phyloP scores from a whole-genome alignment of 2,113 vertebrate genomes.

The Oreochromis niloticus region DNA sequence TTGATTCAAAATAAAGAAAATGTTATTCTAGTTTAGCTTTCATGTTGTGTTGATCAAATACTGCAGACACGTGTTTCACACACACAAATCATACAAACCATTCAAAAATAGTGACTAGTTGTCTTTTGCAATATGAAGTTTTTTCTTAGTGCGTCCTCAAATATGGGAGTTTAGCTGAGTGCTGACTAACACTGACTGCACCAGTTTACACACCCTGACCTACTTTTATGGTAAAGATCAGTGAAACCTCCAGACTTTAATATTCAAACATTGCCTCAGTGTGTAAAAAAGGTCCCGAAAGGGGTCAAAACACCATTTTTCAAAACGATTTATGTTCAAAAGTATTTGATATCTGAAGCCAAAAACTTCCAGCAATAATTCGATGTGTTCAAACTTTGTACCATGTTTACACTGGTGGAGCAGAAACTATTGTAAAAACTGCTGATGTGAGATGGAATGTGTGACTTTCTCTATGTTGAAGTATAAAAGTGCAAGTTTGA shows the following conservation, averaged over 20 bases:
- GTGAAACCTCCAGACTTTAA: not conserved
- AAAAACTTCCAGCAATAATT: not conserved
- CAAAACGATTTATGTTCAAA: not conserved
- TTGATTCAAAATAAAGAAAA: not conserved
- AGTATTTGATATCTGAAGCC: not conserved
- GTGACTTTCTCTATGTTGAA: accelerated
- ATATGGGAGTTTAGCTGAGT: not conserved
- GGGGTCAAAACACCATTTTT: not conserved
- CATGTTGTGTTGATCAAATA: not conserved
- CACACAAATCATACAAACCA: not conserved
- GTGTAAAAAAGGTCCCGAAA: not conserved
- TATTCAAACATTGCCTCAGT: not conserved
- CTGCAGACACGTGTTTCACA: not conserved
- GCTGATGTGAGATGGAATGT: not conserved
- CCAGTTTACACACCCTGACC: not conserved
- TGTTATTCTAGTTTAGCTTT: not conserved
- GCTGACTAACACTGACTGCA: not conserved
- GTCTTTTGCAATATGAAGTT: not conserved
- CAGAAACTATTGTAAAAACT: accelerated
- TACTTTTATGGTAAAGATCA: accelerated
- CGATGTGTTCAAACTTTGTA: not conserved
- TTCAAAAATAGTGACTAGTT: not conserved
- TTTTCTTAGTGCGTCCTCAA: accelerated
- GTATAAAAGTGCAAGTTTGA: not conserved
- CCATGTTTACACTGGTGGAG: not conserved